Percentiles rank a stretch among this genome's conserved stretches.
Conservation (phyloP, 2,113 vertebrate species). For the Otocyon megalotis region DNA sequence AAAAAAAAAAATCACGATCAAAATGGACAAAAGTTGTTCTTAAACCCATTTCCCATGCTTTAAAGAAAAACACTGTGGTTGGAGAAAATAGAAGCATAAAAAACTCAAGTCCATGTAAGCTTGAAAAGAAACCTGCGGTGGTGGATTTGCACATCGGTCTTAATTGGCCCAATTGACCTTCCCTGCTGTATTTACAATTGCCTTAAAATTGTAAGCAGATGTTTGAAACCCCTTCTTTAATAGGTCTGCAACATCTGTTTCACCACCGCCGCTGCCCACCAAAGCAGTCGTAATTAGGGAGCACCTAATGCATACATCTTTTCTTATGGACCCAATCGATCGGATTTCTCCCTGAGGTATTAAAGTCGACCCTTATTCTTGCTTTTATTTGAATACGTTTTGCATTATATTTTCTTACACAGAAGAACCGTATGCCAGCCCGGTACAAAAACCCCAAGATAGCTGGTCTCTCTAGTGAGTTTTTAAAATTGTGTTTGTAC, state of each 20-base stretch:
- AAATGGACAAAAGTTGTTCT: constrained; percentile 92
- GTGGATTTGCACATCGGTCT: constrained; percentile 94
- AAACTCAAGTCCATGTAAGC: constrained; percentile 84
- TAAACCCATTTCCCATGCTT: constrained; percentile 93
- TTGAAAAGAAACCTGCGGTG: constrained; percentile 89
- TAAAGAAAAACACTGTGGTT: constrained; percentile 77
- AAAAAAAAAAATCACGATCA: constrained; percentile 88
- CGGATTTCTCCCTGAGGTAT: constrained; percentile 82
- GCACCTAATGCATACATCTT: constrained; percentile 83
- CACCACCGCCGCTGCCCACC: constrained; percentile 86
- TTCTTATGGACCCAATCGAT: constrained; percentile 82
- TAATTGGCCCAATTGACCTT: constrained; percentile 98
- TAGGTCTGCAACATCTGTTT: constrained; percentile 93
- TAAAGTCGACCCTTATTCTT: constrained; percentile 80
- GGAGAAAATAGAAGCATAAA: constrained; percentile 66
- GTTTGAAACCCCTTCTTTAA: constrained; percentile 89
- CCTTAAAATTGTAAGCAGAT: constrained; percentile 98
- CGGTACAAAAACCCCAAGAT: not conserved
- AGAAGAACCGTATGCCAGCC: constrained; percentile 60
- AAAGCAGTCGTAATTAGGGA: constrained; percentile 89
- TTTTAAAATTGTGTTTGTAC: not conserved
- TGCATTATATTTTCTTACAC: constrained; percentile 77
- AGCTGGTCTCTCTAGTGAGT: not conserved
- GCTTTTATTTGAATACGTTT: constrained; percentile 84
- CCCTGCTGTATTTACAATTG: constrained; percentile 95